Base-by-base conservation (phyloP, 1,140 invertebrate species). In the Drosophila sucinea region DNA sequence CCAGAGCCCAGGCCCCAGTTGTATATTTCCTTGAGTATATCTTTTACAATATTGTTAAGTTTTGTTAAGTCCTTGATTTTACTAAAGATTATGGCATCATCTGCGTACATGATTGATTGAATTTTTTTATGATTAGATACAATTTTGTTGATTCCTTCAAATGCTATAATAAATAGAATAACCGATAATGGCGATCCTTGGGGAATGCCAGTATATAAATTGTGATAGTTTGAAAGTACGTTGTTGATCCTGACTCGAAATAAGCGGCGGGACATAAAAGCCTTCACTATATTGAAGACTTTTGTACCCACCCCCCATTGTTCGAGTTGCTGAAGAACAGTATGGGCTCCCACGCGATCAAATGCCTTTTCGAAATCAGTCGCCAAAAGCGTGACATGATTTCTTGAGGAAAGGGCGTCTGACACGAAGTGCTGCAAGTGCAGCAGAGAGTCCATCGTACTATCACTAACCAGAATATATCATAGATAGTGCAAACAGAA, bases 301-400 rank as follows among this genome's bases (percentile, higher is more conserved):
- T 44, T 44, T 1, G 10, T 11, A 56, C 54, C 47, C 32, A 65
- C 33, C 33, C 51, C 11, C 63, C 54, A 56, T 58, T 30, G 35
- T 23, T 10, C 41, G 23, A 68, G 61, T 41, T 60, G 55, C 11
- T 61, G 44, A 60, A 65, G 61, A 44, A 74, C 67, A n/a, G 57
- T 47, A 56, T 74, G 72, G 11, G 38, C 56, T 55, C 67, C 38
- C 51, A 70, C 47, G 23, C 67, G 56, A 57, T 70, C 62, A 35
- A 70, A 70, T 57, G 67, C 73, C 51, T 58, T 70, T 60, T 58
- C 65, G 54, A 73, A 68, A 64, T 68, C 65, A 25, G 23, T 35
- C 4, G 33, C 57, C 57, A 72, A n/a, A n/a, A 72, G 30, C 10
- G 62, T 61, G 27, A 65, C 58, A 72, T 66, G 63, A 57, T 65